phyloP scores from a whole-genome alignment of 1,140 invertebrate genomes.

The Pogonus chalceus region DNA sequence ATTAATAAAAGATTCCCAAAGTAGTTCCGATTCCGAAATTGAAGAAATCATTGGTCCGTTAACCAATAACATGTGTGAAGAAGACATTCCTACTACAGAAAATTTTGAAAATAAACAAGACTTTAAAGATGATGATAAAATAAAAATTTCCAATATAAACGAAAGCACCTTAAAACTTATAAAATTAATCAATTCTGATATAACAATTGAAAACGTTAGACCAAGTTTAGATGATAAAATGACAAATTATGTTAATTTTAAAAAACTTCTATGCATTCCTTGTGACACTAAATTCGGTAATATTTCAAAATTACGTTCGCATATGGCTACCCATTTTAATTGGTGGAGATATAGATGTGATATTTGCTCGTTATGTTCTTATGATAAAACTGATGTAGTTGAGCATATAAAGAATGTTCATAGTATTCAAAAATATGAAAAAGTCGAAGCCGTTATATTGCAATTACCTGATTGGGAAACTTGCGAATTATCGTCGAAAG shows the following conservation, averaged over 20 bases:
- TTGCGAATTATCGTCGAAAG: conserved; percentile 18
- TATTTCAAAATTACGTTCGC: conserved; percentile 29
- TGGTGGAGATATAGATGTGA: conserved; percentile 37
- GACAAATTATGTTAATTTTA: conserved; percentile 17
- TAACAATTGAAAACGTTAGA: background rate
- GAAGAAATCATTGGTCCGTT: conserved; percentile 4
- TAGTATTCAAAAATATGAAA: conserved; percentile 24
- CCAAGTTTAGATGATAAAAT: conserved; percentile 3
- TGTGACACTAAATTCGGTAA: conserved; percentile 33
- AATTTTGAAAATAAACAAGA: background rate
- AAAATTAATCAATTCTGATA: background rate
- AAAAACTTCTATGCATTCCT: conserved; percentile 30
- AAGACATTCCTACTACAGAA: background rate
- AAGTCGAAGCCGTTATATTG: conserved; percentile 24
- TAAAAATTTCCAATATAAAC: background rate
- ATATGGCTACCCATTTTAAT: conserved; percentile 37
- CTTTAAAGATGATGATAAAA: background rate
- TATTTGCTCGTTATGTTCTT: conserved; percentile 35
- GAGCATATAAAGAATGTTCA: conserved; percentile 34
- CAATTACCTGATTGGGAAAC: conserved; percentile 29
- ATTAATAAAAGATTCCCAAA: conserved; percentile 4
- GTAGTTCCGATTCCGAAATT: conserved; percentile 8
- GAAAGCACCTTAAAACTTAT: background rate
- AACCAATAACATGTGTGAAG: background rate
- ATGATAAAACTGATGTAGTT: conserved; percentile 31